Conservation (phyloP, 2,888 invertebrate genomes). For the Neuroscelio doddi region DNA sequence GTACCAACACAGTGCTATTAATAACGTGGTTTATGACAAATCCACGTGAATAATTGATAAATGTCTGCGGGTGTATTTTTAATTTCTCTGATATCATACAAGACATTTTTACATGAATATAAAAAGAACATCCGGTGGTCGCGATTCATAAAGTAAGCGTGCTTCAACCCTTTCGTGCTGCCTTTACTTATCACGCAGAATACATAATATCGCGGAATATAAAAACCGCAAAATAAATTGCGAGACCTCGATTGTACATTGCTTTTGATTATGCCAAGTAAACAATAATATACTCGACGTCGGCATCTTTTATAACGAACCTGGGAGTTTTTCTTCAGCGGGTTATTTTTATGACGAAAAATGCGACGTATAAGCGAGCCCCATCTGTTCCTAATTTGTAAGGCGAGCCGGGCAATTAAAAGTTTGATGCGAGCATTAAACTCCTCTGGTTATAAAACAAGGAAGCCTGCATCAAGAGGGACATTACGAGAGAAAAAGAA, state of each 20-base stretch:
- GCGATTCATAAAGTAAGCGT: conserved; percentile 15
- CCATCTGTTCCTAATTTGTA: conserved; percentile 70
- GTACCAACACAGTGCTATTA: conserved; percentile 29
- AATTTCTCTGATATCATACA: conserved; percentile 15
- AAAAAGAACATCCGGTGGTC: conserved; percentile 16
- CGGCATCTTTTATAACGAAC: conserved; percentile 16
- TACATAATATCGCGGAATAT: conserved; percentile 10
- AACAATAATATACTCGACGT: conserved; percentile 25
- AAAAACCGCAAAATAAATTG: conserved; percentile 15
- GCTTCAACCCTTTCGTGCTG: conserved; percentile 2
- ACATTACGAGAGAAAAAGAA: conserved; percentile 18
- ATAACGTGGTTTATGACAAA: conserved; percentile 37
- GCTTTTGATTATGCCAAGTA: conserved; percentile 15
- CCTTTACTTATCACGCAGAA: conserved; percentile 24
- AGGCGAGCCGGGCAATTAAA: conserved; percentile 69
- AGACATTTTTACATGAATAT: conserved; percentile 7
- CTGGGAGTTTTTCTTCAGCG: conserved; percentile 29
- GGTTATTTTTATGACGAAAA: conserved; percentile 48
- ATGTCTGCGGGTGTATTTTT: conserved; percentile 29
- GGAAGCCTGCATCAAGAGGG: conserved; percentile 13
- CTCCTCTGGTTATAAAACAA: conserved; percentile 67
- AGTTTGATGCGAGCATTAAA: conserved; percentile 70
- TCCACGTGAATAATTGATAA: conserved; percentile 44
- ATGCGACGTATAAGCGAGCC: conserved; percentile 56
- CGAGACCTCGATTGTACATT: conserved; percentile 10